phyloP scores from a whole-genome alignment of 2,888 invertebrate species.

The Drosophila subsilvestris region DNA sequence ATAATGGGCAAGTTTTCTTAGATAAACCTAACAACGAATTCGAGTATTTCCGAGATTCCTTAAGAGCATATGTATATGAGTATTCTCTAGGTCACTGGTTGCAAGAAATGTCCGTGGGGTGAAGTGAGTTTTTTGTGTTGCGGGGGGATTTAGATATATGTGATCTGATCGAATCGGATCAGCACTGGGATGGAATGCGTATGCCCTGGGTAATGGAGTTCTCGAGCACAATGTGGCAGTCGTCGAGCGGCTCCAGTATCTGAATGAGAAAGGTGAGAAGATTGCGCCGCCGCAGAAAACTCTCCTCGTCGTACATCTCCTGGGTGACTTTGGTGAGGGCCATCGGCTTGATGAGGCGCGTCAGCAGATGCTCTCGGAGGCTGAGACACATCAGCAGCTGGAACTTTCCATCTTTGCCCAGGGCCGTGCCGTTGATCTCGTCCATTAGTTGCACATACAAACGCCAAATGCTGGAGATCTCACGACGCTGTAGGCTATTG shows the following conservation, averaged over 20 bases:
- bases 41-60: constrained; percentile 60
- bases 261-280: constrained; percentile 94
- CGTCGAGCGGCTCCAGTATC: constrained; percentile 94
- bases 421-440: constrained; percentile 92
- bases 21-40: constrained; percentile 51
- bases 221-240: constrained; percentile 92
- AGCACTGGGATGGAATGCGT: constrained; percentile 84
- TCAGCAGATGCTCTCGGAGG: constrained; percentile 94
- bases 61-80: constrained; percentile 69
- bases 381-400: constrained; percentile 98
- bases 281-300: constrained; percentile 94
- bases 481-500: constrained; percentile 81
- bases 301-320: constrained; percentile 98
- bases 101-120: constrained; percentile 68
- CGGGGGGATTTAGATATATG: too few species aligned
- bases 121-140: constrained; percentile 19
- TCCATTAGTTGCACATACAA: constrained; percentile 95
- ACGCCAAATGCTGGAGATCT: constrained; percentile 90
- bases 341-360: constrained; percentile 96
- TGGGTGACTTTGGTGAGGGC: constrained; percentile 93
- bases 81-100: constrained; percentile 79
- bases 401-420: constrained; percentile 98
- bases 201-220: constrained; percentile 90
- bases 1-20: constrained; percentile 21
- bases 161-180: constrained; percentile 33